A percentile compares a stretch with the other conserved stretches of the same genome.
Conservation (phyloP, 1,140 invertebrate species). For the Microvelia longipes region DNA sequence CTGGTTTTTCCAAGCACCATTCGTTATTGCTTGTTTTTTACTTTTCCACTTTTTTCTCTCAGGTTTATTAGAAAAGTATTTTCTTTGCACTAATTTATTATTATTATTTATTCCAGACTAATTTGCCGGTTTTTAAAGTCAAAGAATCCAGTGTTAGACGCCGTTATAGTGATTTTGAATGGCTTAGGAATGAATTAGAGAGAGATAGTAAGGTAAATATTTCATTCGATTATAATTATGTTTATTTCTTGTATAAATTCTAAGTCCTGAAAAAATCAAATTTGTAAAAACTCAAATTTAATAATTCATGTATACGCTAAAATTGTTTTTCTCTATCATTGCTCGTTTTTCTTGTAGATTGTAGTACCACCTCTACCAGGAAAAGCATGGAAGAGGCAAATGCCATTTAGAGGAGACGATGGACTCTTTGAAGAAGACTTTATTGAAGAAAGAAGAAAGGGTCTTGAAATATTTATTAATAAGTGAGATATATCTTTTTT, state of each 20-base stretch:
- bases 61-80: too few species aligned
- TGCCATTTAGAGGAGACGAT: conserved; percentile 95
- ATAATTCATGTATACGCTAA: too few species aligned
- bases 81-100: not conserved
- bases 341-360: conserved; percentile 49
- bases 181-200: conserved; percentile 96
- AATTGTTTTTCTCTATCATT: too few species aligned
- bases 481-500: conserved; percentile 66
- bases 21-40: too few species aligned
- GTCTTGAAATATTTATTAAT: conserved; percentile 95
- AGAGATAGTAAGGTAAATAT: conserved; percentile 88
- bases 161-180: conserved; percentile 99
- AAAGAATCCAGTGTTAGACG: conserved; percentile 96
- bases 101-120: conserved; percentile 63
- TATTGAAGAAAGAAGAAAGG: conserved; percentile 96
- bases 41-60: too few species aligned
- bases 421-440: conserved; percentile 99
- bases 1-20: too few species aligned
- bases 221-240: too few species aligned
- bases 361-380: conserved; percentile 93
- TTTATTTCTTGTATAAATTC: too few species aligned
- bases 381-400: conserved; percentile 94
- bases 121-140: conserved; percentile 98
- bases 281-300: too few species aligned
- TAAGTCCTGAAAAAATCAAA: too few species aligned